Evolutionary conservation across 2,797 vertebrate genomes (phyloP).

Genomic region (Selene dorsalis): DNA sequence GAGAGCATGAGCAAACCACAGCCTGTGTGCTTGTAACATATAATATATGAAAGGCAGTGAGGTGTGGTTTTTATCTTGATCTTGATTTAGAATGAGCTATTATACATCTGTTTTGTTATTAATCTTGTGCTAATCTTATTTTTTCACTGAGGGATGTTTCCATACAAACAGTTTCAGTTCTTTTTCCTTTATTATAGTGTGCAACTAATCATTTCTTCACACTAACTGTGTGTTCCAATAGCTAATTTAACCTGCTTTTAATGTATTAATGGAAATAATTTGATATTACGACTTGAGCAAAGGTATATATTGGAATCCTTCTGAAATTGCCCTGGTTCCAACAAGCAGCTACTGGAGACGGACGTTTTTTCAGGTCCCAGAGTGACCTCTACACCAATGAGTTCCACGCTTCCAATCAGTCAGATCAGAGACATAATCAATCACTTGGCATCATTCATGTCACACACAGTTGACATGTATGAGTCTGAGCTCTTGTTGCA

Average conservation of each 20-base stretch:
- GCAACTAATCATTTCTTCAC: background rate
- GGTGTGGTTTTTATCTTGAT: background rate
- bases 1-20: background rate
- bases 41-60: background rate
- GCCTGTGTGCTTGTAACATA: background rate
- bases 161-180: background rate
- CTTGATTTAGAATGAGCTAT: background rate
- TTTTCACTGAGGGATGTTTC: background rate
- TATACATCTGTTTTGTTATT: background rate
- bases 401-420: background rate
- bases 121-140: background rate
- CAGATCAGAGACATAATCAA: constrained; percentile 1
- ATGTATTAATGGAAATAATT: background rate
- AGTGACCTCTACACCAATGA: background rate
- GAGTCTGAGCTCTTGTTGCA: constrained; percentile 43
- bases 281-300: background rate
- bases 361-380: background rate
- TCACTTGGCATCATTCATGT: background rate
- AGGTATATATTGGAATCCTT: constrained; percentile 3
- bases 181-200: background rate
- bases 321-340: background rate
- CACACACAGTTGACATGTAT: background rate
- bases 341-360: background rate
- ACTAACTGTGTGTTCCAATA: background rate
- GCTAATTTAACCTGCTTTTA: background rate